Conservation (phyloP, 2,888 invertebrate genomes). For the Nymphalis c-album region DNA sequence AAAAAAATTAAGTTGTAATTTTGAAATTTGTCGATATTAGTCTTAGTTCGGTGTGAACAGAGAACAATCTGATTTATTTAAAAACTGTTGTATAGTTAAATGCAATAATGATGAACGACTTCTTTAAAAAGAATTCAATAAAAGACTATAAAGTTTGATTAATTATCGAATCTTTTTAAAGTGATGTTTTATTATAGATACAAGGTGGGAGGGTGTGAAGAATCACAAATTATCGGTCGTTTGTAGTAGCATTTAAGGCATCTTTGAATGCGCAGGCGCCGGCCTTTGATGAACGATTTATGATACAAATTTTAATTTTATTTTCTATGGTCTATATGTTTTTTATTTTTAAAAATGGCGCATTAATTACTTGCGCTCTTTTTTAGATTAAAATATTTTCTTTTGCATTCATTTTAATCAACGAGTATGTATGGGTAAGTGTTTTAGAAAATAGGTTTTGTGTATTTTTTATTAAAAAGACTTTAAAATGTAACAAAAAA, state of each 20-base stretch:
- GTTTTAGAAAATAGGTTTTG: too few species aligned
- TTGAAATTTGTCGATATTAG: too few species aligned
- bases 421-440: too few species aligned
- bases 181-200: slow-evolving; percentile 31
- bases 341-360: background rate
- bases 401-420: too few species aligned
- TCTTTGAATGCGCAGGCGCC: slow-evolving; percentile 50
- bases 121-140: background rate
- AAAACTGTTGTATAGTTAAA: too few species aligned
- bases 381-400: too few species aligned
- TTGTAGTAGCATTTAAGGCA: slow-evolving; percentile 46
- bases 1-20: too few species aligned
- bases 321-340: background rate
- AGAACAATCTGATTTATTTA: too few species aligned
- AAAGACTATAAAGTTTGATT: slow-evolving; percentile 30
- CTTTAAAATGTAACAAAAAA: too few species aligned
- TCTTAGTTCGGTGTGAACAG: too few species aligned
- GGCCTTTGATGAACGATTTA: slow-evolving; percentile 48
- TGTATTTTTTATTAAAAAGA: too few species aligned
- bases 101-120: background rate
- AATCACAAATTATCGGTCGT: slow-evolving; percentile 72
- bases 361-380: too few species aligned
- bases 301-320: slow-evolving; percentile 16
- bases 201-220: slow-evolving; percentile 68
- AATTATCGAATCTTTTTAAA: slow-evolving; percentile 31